Percentiles rank a stretch among this genome's conserved stretches.
Evolutionary conservation across 2,113 vertebrate genomes (phyloP).

Genomic region (Apaloderma vittatum): DNA sequence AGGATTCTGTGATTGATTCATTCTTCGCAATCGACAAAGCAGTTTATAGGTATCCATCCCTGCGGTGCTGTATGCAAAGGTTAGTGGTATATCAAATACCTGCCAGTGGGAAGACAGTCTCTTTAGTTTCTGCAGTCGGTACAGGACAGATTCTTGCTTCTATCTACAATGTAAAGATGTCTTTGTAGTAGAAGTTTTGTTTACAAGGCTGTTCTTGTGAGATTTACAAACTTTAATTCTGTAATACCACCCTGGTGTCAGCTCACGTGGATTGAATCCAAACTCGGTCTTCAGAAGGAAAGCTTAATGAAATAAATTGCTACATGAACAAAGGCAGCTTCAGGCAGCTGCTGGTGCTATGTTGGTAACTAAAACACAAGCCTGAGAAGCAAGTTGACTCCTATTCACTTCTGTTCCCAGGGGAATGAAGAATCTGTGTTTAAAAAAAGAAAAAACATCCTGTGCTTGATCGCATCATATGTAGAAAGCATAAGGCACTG

Average conservation of each 20-base stretch:
- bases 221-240: slow-evolving; percentile 16
- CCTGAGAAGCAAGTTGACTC: not conserved
- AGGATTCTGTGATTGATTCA: too few species aligned
- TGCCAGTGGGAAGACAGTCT: not conserved
- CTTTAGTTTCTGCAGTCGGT: not conserved
- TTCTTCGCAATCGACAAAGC: not conserved
- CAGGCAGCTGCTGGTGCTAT: not conserved
- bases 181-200: not conserved
- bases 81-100: not conserved
- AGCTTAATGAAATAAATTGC: not conserved
- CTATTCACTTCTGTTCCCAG: not conserved
- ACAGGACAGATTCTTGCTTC: not conserved
- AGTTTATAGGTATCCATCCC: not conserved
- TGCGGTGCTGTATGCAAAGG: accelerated
- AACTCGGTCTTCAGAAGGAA: not conserved
- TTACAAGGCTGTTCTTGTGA: not conserved
- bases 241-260: not conserved
- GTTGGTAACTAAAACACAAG: slow-evolving; percentile 2
- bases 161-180: not conserved
- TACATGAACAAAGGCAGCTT: not conserved
- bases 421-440: not conserved
- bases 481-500: not conserved
- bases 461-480: not conserved
- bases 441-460: not conserved
- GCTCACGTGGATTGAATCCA: not conserved